These are phyloP conservation scores for Eubasilissa regina DNA, from an alignment of 1,140 invertebrate species.

Conservation along the genomic window DNA sequence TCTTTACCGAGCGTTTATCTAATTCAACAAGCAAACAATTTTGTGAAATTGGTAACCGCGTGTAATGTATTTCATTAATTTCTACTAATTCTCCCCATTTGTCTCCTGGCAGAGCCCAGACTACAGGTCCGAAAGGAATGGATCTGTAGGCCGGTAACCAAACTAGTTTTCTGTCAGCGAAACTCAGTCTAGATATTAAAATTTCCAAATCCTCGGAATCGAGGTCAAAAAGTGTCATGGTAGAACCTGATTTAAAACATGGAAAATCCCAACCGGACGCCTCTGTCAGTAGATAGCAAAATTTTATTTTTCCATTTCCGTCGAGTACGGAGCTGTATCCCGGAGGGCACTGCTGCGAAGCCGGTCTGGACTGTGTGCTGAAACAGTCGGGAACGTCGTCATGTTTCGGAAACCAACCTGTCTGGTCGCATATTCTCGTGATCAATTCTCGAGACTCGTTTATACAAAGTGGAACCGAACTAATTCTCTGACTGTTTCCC, in stretches of 20 bases:
- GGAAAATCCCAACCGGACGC: conserved; percentile 59
- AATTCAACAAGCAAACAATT: conserved; percentile 56
- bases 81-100: conserved; percentile 60
- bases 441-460: conserved; percentile 49
- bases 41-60: conserved; percentile 46
- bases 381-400: conserved; percentile 52
- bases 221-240: conserved; percentile 57
- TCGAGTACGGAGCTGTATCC: conserved; percentile 39
- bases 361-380: conserved; percentile 35
- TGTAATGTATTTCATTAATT: conserved; percentile 39
- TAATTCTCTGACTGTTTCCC: not conserved
- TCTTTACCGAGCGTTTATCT: conserved; percentile 46
- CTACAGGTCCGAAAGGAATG: conserved; percentile 57
- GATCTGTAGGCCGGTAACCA: conserved; percentile 62
- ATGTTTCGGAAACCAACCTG: conserved; percentile 51
- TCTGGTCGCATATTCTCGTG: conserved; percentile 50
- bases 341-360: conserved; percentile 48
- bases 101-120: conserved; percentile 62
- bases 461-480: conserved; percentile 55
- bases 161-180: conserved; percentile 57
- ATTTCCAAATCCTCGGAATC: conserved; percentile 37
- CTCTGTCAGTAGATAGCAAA: conserved; percentile 53
- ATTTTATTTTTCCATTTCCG: conserved; percentile 37
- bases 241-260: conserved; percentile 61
- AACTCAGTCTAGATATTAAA: conserved; percentile 45